Conservation (phyloP, 1,140 invertebrate genomes). For the Pseudomyrmex pallidus region DNA sequence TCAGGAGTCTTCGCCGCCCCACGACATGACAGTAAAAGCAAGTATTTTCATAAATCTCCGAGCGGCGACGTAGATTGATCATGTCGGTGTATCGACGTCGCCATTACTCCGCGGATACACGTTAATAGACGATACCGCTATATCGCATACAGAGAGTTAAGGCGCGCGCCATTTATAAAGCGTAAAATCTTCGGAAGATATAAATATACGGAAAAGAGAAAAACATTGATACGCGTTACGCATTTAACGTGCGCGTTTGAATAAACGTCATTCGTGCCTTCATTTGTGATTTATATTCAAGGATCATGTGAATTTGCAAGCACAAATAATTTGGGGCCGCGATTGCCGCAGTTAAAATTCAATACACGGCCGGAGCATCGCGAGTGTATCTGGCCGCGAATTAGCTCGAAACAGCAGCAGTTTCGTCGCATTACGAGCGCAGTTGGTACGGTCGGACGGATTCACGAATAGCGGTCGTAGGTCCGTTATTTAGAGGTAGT, state of each 20-base stretch:
- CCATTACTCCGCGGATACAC: constrained; percentile 54
- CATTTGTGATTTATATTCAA: too few relatives aligned
- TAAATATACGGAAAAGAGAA: background rate
- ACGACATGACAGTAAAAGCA: constrained; percentile 60
- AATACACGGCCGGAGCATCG: background rate
- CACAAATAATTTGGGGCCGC: background rate
- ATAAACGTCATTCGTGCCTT: background rate
- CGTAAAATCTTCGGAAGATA: background rate
- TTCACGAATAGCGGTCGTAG: constrained; percentile 35
- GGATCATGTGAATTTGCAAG: background rate
- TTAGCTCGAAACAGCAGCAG: constrained; percentile 65
- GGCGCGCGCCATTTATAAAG: background rate
- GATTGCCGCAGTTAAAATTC: background rate
- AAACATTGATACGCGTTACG: constrained; percentile 2
- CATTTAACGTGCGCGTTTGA: background rate
- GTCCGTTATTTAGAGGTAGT: constrained; percentile 69
- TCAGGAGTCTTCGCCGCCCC: constrained; percentile 46
- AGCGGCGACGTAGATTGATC: constrained; percentile 58
- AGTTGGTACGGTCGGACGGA: constrained; percentile 55
- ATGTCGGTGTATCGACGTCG: constrained; percentile 53
- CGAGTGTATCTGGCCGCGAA: constrained; percentile 55
- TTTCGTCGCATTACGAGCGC: constrained; percentile 66
- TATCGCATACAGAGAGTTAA: constrained; percentile 7
- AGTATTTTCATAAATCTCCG: constrained; percentile 72
- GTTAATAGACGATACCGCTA: constrained; percentile 49